Evolutionary conservation across 1,140 invertebrate species (phyloP).

Genomic region (Diorhabda elongata): DNA sequence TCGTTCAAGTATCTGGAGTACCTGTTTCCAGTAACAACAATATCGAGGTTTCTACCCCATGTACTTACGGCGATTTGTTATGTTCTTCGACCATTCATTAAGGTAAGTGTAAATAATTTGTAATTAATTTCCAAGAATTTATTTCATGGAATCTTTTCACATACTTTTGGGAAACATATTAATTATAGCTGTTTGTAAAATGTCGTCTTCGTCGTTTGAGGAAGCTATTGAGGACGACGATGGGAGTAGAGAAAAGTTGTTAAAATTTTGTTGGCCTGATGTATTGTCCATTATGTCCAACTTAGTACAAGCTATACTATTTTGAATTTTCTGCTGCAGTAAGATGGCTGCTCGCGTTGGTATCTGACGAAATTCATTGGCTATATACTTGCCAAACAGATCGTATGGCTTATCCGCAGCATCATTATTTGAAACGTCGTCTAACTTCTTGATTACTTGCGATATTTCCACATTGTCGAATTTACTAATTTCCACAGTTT

Average conservation of each 20-base stretch:
- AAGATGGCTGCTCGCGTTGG: constrained; percentile 23
- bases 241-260: neutral
- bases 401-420: constrained; percentile 23
- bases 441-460: constrained; percentile 11
- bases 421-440: constrained; percentile 16
- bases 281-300: constrained; percentile 7
- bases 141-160: constrained; percentile 1
- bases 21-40: neutral
- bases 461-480: constrained; percentile 7
- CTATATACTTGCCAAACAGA: constrained; percentile 29
- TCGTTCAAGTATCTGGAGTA: constrained; percentile 1
- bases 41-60: neutral
- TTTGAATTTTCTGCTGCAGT: constrained; percentile 27
- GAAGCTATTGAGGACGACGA: neutral
- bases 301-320: constrained; percentile 18
- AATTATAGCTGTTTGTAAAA: constrained; percentile 3
- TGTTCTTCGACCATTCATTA: neutral
- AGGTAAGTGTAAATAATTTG: neutral
- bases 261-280: neutral
- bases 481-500: constrained; percentile 11
- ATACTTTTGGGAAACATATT: constrained; percentile 5
- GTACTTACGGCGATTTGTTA: neutral
- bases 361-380: constrained; percentile 22
- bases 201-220: neutral
- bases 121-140: constrained; percentile 8